phyloP scores from a whole-genome alignment of 2,797 vertebrate species.

The Sarcophilus harrisii region DNA sequence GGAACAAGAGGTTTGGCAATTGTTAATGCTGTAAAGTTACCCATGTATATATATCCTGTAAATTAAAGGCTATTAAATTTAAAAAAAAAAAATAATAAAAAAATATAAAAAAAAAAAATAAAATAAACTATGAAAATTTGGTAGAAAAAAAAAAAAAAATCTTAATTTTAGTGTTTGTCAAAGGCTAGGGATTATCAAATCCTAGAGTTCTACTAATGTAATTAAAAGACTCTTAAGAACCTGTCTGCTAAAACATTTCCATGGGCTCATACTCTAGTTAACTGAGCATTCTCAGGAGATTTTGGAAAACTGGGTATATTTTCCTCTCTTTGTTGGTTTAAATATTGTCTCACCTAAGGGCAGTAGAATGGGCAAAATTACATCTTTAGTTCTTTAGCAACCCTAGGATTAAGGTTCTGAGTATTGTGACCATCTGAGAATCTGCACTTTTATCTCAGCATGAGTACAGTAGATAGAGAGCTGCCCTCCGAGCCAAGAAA shows the following conservation, averaged over 20 bases:
- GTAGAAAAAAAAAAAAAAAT: too few relatives aligned
- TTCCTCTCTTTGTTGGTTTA: background rate
- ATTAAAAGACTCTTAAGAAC: slow-evolving; percentile 43
- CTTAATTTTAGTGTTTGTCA: slow-evolving; percentile 58
- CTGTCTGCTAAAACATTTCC: slow-evolving; percentile 19
- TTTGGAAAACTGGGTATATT: background rate
- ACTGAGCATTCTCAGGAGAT: slow-evolving; percentile 22
- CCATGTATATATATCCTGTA: too few relatives aligned
- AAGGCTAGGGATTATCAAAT: slow-evolving; percentile 28
- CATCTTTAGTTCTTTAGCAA: background rate
- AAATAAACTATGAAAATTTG: too few relatives aligned
- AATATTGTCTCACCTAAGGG: background rate
- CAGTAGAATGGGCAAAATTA: background rate
- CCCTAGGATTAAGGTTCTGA: background rate
- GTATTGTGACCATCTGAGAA: background rate
- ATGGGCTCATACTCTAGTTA: background rate
- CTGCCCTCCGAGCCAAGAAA: background rate
- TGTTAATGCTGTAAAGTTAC: too few relatives aligned
- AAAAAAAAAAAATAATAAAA: too few relatives aligned
- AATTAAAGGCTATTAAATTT: too few relatives aligned
- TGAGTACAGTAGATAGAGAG: background rate
- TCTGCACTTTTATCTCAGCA: background rate
- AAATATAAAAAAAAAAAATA: too few relatives aligned
- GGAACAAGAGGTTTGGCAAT: too few relatives aligned
- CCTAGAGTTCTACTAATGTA: slow-evolving; percentile 26